These are phyloP conservation scores for Hucho hucho DNA, from an alignment of 2,113 vertebrate genomes.

Conservation along the genomic window DNA sequence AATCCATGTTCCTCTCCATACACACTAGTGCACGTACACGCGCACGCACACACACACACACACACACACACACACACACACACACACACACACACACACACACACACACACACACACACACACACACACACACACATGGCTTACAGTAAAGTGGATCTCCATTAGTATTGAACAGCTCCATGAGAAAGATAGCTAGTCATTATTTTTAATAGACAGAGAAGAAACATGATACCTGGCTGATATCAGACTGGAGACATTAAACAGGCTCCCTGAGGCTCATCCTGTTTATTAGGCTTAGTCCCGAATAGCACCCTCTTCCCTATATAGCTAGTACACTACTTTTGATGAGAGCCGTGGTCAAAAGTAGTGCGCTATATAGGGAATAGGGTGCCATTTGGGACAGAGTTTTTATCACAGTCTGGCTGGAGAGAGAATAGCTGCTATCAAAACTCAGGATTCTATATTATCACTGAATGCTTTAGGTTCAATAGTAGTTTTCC, in stretches of 20 bases:
- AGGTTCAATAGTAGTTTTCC: no score
- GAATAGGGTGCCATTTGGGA: no score
- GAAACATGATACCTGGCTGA: constrained; percentile 25
- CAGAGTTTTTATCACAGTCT: no score
- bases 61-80: neutral
- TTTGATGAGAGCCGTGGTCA: no score
- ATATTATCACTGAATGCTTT: no score
- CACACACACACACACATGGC: constrained; percentile 5
- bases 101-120: neutral
- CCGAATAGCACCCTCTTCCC: neutral
- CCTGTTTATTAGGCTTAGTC: neutral
- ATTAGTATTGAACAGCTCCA: constrained; percentile 22
- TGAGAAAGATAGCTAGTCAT: constrained; percentile 21
- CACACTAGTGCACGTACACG: neutral
- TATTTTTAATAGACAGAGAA: constrained; percentile 28
- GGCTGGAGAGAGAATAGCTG: no score
- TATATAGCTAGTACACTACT: no score
- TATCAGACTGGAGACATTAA: constrained; percentile 7
- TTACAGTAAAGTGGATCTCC: constrained; percentile 32
- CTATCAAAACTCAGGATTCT: no score
- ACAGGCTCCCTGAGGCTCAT: constrained; percentile 11
- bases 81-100: neutral
- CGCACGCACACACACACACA: constrained; percentile 12
- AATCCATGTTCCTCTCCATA: neutral
- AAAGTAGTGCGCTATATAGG: no score